Evolutionary conservation across 1,140 invertebrate species (phyloP), one percentile per base, ranked within the genome.

Genomic region (Cryptotermes secundus): DNA sequence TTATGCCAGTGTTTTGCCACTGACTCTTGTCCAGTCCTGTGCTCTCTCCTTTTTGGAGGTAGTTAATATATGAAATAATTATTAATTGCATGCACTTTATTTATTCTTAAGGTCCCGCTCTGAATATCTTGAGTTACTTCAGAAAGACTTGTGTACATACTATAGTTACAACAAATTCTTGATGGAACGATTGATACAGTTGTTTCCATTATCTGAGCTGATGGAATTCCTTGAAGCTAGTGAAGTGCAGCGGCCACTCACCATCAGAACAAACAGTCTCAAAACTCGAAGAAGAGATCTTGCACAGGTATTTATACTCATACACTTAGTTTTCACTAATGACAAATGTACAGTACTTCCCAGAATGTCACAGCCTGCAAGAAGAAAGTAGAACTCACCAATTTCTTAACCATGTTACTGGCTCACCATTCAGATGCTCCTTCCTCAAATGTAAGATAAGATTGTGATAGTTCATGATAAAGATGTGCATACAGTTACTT

Each of bases 111-210:
- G 94, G 87, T 93, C 94, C 38, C 91, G 97, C 80, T 91, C 92
- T 81, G 97, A 99, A 85, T 99, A 99, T 88, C 89, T 96, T 1
- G 91, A 94, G 1, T 90, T 97, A 16, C 90, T 99, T 34, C 91
- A 92, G 81, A 93, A 93, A 86, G 98, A 99, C 91, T 91, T 99
- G 24, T 99, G 97, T 88, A 91, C 92, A n/a, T 99, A 99, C 89
- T 99, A 99, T 90, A 97, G 96, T 88, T 99, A 99, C 88, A 99
- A 99, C 91, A 93, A 96, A 85, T 99, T 97, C 89, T 90, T 99
- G 22, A 99, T 99, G 96, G 95, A 96, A 86, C 95, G 95, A 89
- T 90, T 99, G 12, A 96, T 99, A 93, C 94, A 99, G 88, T 92
- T 99, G 85, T 99, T 99, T 89, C 94, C 97, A 19, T 89, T 97